A percentile compares a stretch with the other conserved stretches of the same genome.
phyloP scores from a whole-genome alignment of 2,113 vertebrate genomes.

The Cercocebus atys region DNA sequence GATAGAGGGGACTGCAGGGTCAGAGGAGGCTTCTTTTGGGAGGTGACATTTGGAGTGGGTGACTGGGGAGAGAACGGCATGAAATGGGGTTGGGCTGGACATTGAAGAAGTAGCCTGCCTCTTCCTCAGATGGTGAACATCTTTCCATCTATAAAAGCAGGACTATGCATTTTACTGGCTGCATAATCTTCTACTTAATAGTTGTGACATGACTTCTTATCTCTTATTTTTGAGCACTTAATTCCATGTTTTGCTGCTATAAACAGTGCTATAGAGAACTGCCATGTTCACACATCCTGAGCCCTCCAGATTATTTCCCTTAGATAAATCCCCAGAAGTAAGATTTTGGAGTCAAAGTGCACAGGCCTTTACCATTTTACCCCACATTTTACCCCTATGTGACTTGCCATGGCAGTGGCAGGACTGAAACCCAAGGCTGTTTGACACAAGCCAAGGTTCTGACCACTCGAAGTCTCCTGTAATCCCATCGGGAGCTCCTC shows the following conservation, averaged over 20 bases:
- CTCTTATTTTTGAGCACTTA: background rate
- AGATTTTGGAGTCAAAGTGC: background rate
- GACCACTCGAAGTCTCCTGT: background rate
- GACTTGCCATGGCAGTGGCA: background rate
- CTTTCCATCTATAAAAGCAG: background rate
- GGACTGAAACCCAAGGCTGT: background rate
- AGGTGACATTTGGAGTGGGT: background rate
- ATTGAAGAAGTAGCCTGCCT: background rate
- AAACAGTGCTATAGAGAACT: background rate
- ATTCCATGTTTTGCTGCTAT: background rate
- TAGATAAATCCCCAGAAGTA: background rate
- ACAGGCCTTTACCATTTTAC: background rate
- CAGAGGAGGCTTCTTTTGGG: background rate
- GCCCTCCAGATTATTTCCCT: background rate
- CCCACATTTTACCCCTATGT: background rate
- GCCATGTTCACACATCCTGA: background rate
- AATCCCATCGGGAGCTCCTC: background rate
- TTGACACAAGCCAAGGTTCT: background rate
- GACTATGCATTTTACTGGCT: background rate
- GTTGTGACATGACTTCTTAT: background rate
- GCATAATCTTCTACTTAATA: background rate
- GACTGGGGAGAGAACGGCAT: rapidly evolving
- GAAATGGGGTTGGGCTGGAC: background rate
- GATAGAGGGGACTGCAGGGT: background rate
- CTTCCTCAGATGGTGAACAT: background rate